Evolutionary conservation across 2,888 invertebrate genomes (phyloP).

Genomic region (Drosophila percnosoma): DNA sequence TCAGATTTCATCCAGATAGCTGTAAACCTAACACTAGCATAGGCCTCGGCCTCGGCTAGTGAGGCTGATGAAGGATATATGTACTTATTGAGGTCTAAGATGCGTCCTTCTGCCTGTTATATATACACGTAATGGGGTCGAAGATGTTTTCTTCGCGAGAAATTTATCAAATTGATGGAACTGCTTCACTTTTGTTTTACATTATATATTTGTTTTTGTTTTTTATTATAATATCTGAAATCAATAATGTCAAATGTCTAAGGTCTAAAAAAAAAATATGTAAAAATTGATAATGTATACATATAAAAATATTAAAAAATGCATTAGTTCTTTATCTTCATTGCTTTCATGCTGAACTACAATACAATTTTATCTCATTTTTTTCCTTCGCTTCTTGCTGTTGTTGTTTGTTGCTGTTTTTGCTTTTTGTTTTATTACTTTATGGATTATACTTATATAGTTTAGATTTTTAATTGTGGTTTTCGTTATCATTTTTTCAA

Average conservation of each 20-base stretch:
- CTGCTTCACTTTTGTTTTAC: conserved; percentile 7
- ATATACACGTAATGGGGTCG: neutral
- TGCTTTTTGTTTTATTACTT: conserved; percentile 43
- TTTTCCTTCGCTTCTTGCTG: conserved; percentile 46
- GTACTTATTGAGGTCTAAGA: neutral
- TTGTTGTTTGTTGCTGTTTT: conserved; percentile 38
- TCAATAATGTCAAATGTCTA: conserved; percentile 84
- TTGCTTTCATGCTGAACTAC: conserved; percentile 72
- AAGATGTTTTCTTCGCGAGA: neutral
- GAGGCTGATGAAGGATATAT: neutral
- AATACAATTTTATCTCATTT: conserved; percentile 73
- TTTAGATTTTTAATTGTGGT: conserved; percentile 14
- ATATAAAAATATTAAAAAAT: conserved; percentile 84
- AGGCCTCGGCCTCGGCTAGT: neutral
- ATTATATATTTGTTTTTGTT: conserved; percentile 37
- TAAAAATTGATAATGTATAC: conserved; percentile 84
- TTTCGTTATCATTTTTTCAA: conserved; percentile 16
- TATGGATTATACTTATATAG: conserved; percentile 64
- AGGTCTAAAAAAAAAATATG: conserved; percentile 81
- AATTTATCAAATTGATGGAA: neutral
- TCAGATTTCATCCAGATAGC: no score
- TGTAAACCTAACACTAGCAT: neutral
- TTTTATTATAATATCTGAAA: conserved; percentile 83
- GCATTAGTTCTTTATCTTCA: conserved; percentile 75
- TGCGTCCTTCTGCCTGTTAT: neutral